Evolutionary conservation across 2,888 invertebrate species (phyloP).

Genomic region (Achlya flavicornis): DNA sequence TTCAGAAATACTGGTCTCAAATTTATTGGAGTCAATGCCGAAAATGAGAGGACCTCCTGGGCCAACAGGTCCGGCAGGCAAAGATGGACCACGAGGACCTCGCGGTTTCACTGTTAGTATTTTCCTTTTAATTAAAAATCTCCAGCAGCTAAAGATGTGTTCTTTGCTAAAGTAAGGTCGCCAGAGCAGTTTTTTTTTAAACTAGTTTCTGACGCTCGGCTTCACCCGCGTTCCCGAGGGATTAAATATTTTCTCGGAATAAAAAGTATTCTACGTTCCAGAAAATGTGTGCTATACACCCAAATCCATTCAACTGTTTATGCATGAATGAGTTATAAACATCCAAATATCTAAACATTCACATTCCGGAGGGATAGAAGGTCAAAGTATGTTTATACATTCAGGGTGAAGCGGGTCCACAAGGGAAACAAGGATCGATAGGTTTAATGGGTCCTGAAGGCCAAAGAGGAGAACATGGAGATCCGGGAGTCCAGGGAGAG

Average conservation of each 20-base stretch:
- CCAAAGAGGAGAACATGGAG: conserved; percentile 38
- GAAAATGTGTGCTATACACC: too few relatives aligned
- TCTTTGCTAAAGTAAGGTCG: too few relatives aligned
- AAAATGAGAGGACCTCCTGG: conserved; percentile 83
- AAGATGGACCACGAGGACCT: conserved; percentile 44
- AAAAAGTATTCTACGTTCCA: too few relatives aligned
- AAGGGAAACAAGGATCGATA: conserved; percentile 68
- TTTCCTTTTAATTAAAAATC: conserved; percentile 42
- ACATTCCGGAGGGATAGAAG: not conserved
- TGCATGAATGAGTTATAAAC: too few relatives aligned
- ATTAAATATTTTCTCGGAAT: too few relatives aligned
- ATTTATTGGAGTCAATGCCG: conserved; percentile 56
- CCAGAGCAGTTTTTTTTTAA: too few relatives aligned
- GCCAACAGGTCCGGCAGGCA: conserved; percentile 52
- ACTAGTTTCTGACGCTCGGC: too few relatives aligned
- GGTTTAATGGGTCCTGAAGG: conserved; percentile 72
- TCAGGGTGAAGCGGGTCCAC: conserved; percentile 86
- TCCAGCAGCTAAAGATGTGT: too few relatives aligned
- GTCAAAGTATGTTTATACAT: not conserved
- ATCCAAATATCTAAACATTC: too few relatives aligned
- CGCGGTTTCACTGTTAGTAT: conserved; percentile 63
- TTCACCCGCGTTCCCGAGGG: too few relatives aligned
- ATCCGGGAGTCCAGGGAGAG: conserved; percentile 1
- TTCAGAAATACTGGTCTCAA: conserved; percentile 54
- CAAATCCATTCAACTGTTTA: too few relatives aligned